A percentile compares a stretch with the other conserved stretches of the same genome.
phyloP scores from a whole-genome alignment of 2,888 invertebrate genomes.

The Drosophila prostipennis region DNA sequence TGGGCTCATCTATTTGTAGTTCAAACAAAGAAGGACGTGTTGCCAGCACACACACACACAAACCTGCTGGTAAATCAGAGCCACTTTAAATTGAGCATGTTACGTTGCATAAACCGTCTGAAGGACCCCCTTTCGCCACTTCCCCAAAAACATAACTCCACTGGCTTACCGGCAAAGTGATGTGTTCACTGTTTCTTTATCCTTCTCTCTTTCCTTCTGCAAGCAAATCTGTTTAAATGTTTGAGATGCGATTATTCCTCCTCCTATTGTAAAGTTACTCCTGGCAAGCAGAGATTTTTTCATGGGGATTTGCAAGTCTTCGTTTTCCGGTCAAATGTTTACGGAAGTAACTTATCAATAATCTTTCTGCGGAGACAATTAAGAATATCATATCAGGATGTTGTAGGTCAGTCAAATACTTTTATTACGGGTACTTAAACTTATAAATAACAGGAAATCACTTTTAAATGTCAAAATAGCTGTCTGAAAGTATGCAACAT shows the following conservation, averaged over 20 bases:
- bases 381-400: background rate
- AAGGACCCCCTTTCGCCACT: background rate
- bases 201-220: conserved; percentile 16
- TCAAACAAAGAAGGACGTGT: conserved; percentile 70
- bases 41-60: conserved; percentile 38
- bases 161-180: conserved; percentile 43
- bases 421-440: background rate
- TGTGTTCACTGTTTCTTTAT: conserved; percentile 13
- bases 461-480: too few relatives aligned
- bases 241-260: conserved; percentile 48
- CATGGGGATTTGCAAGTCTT: background rate
- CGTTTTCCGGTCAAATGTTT: background rate
- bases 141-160: conserved; percentile 11
- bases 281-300: background rate
- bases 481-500: too few relatives aligned
- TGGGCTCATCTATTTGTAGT: conserved; percentile 70
- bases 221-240: conserved; percentile 51
- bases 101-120: conserved; percentile 51
- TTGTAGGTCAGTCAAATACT: background rate
- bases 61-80: conserved; percentile 59
- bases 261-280: conserved; percentile 13
- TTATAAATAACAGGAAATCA: background rate
- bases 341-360: conserved; percentile 1
- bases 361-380: background rate
- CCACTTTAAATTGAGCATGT: conserved; percentile 72